phyloP scores from a whole-genome alignment of 2,797 vertebrate species.

The Garrulus glandarius region DNA sequence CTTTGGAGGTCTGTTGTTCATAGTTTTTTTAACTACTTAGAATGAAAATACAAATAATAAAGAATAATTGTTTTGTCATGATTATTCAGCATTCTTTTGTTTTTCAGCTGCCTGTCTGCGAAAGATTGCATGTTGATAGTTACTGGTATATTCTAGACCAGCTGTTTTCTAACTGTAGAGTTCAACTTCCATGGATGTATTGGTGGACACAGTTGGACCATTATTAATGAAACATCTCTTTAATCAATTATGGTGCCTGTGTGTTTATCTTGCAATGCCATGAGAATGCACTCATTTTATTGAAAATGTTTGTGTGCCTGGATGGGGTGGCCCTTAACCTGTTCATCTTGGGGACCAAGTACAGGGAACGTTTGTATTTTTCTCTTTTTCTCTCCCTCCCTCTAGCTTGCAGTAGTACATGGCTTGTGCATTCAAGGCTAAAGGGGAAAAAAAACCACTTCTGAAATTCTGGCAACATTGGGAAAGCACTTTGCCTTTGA shows the following conservation, averaged over 20 bases:
- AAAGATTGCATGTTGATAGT: background rate
- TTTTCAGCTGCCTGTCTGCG: background rate
- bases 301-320: background rate
- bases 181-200: background rate
- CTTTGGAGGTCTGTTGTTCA: background rate
- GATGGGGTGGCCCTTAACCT: background rate
- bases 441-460: background rate
- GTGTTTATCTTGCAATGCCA: background rate
- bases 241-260: background rate
- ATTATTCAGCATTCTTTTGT: background rate
- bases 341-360: background rate
- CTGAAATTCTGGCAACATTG: background rate
- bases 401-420: background rate
- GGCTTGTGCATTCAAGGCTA: background rate
- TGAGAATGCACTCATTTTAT: background rate
- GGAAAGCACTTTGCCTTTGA: background rate
- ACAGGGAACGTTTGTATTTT: background rate
- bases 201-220: background rate
- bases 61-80: background rate
- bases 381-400: background rate
- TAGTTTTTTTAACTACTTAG: background rate
- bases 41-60: background rate
- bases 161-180: background rate
- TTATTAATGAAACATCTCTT: background rate
- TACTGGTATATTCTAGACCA: background rate